Base-by-base conservation (phyloP, 2,113 vertebrate genomes). In the Brachirus orientalis region DNA sequence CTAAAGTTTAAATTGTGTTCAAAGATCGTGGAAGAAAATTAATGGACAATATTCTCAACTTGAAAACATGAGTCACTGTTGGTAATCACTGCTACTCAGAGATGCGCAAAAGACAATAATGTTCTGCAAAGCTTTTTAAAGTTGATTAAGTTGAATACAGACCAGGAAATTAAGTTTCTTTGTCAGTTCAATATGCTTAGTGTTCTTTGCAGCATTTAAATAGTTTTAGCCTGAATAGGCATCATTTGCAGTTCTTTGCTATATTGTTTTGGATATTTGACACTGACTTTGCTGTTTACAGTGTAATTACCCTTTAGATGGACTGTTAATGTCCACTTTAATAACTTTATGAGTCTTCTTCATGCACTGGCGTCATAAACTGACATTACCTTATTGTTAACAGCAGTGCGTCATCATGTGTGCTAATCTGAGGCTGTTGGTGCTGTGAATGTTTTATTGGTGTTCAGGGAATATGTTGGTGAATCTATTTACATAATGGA, bases 401-500 rank as follows among this genome's bases (percentile, higher is more conserved):
- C 56, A 74, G 52, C 69, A 10, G 38, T 16, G 44, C 79, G 69
- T 48, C 67, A 64, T 80, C 68, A 61, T 44, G 54, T 5, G 19
- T 62, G 45, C 45, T 57, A 3, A 63, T 69, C 36, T 9, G 3
- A 28, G 38, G 43, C 41, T 10, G 28, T 19, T 18, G 35, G 44
- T 11, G 52, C 62, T 17, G 22, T 59, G 62, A 75, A 67, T 51
- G 37, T 48, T 51, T 80, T 72, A 75, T 59, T 48, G 67, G 28
- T 14, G 7, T n/a, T 19, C 6, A 18, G 65, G 58, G 64, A 62
- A 63, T 57, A 51, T 38, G 51, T 44, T 46, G 54, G 55, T 35
- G 44, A 54, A 59, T 69, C 44, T 63, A 62, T 82, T 79, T 70
- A 73, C 61, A 80, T 84, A 83, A 80, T 84, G 41, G 43, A 58